Conservation (phyloP, 2,888 invertebrate species). For the Crematogaster levior region DNA sequence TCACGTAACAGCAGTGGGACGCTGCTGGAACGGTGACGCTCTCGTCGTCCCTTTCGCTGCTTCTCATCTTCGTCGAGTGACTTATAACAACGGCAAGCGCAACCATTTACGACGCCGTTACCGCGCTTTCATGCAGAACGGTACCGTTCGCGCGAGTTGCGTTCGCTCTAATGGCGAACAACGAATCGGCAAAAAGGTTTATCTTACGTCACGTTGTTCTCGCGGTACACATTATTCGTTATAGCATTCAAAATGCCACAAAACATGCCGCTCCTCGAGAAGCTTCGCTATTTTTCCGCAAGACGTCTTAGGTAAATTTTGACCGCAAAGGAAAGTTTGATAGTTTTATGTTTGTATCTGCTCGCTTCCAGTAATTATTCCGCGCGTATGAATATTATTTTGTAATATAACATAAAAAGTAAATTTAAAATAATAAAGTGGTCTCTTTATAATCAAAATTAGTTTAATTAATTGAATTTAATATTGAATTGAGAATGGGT, state of each 20-base stretch:
- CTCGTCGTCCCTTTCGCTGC: conserved; percentile 51
- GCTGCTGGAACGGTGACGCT: conserved; percentile 38
- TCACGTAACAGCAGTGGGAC: conserved; percentile 54
- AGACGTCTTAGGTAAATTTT: background rate
- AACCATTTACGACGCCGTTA: conserved; percentile 44
- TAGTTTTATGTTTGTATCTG: background rate
- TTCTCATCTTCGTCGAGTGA: conserved; percentile 42
- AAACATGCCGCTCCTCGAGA: background rate
- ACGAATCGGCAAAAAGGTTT: conserved; percentile 27
- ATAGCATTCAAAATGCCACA: background rate
- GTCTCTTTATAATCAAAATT: background rate
- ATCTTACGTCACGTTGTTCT: conserved; percentile 35
- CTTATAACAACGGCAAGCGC: conserved; percentile 40
- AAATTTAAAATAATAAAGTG: background rate
- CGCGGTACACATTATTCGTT: background rate
- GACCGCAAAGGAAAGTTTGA: background rate
- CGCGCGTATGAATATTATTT: background rate
- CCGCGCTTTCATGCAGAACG: conserved; percentile 56
- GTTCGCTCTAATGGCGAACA: conserved; percentile 36
- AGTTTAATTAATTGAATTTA: background rate
- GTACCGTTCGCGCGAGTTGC: conserved; percentile 42
- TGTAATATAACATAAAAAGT: background rate
- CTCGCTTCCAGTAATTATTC: background rate
- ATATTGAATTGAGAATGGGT: background rate
- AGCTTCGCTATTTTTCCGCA: background rate